Percentiles rank a stretch among this genome's conserved stretches.
Conservation (phyloP, 1,140 invertebrate species). For the Leptopilina boulardi region DNA sequence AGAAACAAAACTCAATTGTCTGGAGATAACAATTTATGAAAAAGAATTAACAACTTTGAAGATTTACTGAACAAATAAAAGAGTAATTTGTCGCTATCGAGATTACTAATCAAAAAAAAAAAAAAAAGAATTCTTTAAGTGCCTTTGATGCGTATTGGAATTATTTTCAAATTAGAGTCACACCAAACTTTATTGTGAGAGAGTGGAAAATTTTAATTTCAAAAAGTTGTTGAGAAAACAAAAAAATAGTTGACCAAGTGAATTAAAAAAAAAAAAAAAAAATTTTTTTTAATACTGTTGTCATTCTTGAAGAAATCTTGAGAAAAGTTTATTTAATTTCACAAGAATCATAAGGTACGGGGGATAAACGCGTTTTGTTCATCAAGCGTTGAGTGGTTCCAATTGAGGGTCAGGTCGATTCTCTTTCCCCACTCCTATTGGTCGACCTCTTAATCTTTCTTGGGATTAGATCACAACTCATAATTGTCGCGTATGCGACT, state of each 20-base stretch:
- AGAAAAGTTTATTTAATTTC: conserved; percentile 6
- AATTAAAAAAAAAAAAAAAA: neutral
- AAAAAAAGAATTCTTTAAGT: neutral
- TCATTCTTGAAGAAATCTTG: neutral
- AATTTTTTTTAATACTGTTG: neutral
- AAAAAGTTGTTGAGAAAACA: too few relatives aligned
- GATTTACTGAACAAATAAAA: neutral
- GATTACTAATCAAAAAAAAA: neutral
- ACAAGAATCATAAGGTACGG: conserved; percentile 47
- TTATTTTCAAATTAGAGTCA: neutral
- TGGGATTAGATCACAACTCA: conserved; percentile 23
- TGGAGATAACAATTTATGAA: neutral
- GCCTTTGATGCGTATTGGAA: neutral
- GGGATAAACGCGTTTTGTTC: conserved; percentile 48
- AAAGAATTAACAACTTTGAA: neutral
- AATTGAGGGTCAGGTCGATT: conserved; percentile 65
- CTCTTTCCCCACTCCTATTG: conserved; percentile 58
- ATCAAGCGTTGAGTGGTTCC: conserved; percentile 59
- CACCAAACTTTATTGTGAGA: neutral
- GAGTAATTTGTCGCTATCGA: conserved; percentile 22
- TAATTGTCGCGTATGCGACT: conserved; percentile 30
- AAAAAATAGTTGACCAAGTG: neutral
- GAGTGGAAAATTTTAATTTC: neutral
- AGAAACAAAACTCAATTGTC: neutral
- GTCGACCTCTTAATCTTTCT: conserved; percentile 65